phyloP scores from a whole-genome alignment of 2,797 vertebrate species.

The Tympanoctomys barrerae region DNA sequence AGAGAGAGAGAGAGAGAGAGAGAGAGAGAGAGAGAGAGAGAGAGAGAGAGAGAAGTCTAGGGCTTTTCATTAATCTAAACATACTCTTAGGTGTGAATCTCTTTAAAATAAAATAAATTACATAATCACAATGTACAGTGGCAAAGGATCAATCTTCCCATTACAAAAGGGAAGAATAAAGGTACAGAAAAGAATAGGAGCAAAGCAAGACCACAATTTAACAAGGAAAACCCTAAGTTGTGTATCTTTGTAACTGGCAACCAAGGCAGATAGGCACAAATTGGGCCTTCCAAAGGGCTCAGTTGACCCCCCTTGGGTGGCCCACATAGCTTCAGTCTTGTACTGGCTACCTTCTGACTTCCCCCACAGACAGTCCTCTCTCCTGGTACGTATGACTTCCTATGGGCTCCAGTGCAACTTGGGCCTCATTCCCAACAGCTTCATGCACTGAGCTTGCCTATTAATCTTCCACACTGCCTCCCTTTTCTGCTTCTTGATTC shows the following conservation, averaged over 20 bases:
- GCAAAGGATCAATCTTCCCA: not conserved
- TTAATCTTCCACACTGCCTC: not conserved
- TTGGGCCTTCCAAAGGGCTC: not conserved
- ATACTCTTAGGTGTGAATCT: not conserved
- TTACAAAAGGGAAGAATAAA: not conserved
- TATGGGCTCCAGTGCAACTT: not conserved
- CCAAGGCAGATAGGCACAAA: not conserved
- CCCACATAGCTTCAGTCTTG: not conserved
- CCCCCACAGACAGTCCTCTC: not conserved
- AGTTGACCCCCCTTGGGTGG: not conserved
- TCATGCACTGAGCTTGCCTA: not conserved
- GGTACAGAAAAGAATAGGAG: not conserved
- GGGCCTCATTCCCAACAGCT: not conserved
- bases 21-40: too few relatives aligned
- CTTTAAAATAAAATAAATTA: not conserved
- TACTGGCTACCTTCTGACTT: not conserved
- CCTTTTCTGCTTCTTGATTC: not conserved
- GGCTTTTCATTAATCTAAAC: not conserved
- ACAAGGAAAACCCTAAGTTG: not conserved
- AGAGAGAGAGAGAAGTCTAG: not conserved
- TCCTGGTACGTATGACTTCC: not conserved
- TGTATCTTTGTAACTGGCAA: not conserved
- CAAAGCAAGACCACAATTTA: not conserved
- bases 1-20: too few relatives aligned
- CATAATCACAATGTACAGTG: not conserved